Percentiles rank a stretch among this genome's conserved stretches.
These are phyloP conservation scores for Chelon labrosus DNA, from an alignment of 2,797 vertebrate genomes.

Conservation along the genomic window DNA sequence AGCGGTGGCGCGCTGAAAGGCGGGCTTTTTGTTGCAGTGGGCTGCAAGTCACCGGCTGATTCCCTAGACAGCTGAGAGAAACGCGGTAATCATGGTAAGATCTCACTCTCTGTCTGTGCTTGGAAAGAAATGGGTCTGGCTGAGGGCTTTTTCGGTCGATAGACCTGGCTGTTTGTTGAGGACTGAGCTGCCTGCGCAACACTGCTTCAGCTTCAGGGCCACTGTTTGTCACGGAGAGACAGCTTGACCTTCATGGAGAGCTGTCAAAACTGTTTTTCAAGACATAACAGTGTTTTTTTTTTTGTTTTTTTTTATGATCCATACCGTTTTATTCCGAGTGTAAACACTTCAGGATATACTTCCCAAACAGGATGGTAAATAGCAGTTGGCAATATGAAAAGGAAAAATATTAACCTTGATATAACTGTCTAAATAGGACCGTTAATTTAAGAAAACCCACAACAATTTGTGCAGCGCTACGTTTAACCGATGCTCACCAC, in stretches of 20 bases:
- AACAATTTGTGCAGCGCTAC: too few species aligned
- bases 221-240: neutral
- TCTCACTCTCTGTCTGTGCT: constrained; percentile 20
- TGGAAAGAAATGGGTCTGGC: constrained; percentile 5
- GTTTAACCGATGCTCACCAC: neutral
- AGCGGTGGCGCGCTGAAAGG: constrained; percentile 26
- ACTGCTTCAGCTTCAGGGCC: neutral
- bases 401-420: neutral
- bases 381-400: neutral
- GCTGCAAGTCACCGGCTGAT: constrained; percentile 7
- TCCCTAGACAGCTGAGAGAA: constrained; percentile 25
- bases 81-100: constrained; percentile 75
- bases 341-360: neutral
- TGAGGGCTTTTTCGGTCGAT: neutral
- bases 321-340: neutral
- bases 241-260: neutral
- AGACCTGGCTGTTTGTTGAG: neutral
- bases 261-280: too few species aligned
- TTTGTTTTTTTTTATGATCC: too few species aligned
- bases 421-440: neutral
- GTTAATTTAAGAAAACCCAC: neutral
- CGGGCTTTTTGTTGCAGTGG: constrained; percentile 10
- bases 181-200: neutral
- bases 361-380: neutral
- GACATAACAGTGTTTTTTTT: too few species aligned